These are phyloP conservation scores for Caenorhabditis sp. DNA, from an alignment of 2,888 invertebrate species.

Conservation along the genomic window DNA sequence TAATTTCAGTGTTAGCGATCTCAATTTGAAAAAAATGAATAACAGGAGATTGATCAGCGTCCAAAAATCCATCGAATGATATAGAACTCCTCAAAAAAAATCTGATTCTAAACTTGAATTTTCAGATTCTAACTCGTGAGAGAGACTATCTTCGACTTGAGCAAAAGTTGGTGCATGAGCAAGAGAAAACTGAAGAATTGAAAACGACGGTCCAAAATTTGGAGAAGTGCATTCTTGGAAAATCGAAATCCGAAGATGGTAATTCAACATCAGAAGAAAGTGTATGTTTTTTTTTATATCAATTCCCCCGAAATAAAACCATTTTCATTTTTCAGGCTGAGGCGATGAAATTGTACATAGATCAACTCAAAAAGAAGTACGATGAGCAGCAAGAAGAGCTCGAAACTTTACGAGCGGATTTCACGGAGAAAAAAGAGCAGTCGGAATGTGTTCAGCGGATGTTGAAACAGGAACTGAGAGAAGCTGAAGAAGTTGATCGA, in stretches of 20 bases:
- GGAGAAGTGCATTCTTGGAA: conserved; percentile 19
- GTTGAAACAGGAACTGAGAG: conserved; percentile 14
- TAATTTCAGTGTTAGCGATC: too few species aligned
- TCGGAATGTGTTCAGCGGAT: not conserved
- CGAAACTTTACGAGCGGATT: not conserved
- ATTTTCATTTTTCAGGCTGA: not conserved
- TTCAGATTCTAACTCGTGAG: conserved; percentile 14
- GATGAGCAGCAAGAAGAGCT: not conserved
- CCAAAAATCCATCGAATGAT: not conserved
- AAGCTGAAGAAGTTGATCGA: conserved; percentile 27
- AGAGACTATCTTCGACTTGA: conserved; percentile 27
- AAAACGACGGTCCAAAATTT: conserved; percentile 10
- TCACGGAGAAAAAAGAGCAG: not conserved
- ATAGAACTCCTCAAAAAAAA: too few species aligned
- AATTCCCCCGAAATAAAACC: too few species aligned
- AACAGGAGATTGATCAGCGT: not conserved
- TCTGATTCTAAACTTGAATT: not conserved
- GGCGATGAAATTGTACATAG: conserved; percentile 5
- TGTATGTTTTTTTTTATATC: not conserved
- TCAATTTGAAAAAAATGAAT: not conserved
- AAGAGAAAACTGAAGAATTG: conserved; percentile 16
- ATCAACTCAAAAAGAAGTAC: not conserved
- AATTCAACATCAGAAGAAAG: not conserved
- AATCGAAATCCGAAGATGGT: not conserved
- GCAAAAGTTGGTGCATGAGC: conserved; percentile 14